These are phyloP conservation scores for Agrochola circellaris DNA, from an alignment of 2,888 invertebrate genomes.

Conservation along the genomic window DNA sequence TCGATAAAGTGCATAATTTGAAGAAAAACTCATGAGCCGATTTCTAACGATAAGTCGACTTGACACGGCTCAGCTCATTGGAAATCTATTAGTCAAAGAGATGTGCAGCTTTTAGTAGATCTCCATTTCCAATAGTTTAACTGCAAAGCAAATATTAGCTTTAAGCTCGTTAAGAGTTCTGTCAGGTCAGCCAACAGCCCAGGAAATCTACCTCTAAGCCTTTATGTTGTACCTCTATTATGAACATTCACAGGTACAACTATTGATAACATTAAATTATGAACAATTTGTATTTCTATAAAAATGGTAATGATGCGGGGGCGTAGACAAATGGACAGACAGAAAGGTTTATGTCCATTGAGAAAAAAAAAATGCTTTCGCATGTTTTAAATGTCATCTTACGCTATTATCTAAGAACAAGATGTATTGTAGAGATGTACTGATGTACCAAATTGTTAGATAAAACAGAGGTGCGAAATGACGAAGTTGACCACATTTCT, in stretches of 20 bases:
- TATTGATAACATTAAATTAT: slow-evolving; percentile 17
- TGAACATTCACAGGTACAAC: slow-evolving; percentile 13
- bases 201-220: background rate
- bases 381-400: slow-evolving; percentile 20
- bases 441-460: slow-evolving; percentile 55
- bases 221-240: slow-evolving; percentile 8
- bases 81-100: slow-evolving; percentile 43
- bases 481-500: slow-evolving; percentile 43
- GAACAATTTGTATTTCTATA: slow-evolving; percentile 34
- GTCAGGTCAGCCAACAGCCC: background rate
- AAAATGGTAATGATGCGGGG: slow-evolving; percentile 34
- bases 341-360: slow-evolving; percentile 11
- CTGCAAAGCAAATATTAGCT: slow-evolving; percentile 34
- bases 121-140: slow-evolving; percentile 10
- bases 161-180: slow-evolving; percentile 19
- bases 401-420: slow-evolving; percentile 57
- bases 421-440: slow-evolving; percentile 34
- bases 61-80: slow-evolving; percentile 17
- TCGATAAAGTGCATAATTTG: slow-evolving; percentile 33
- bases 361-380: slow-evolving; percentile 14
- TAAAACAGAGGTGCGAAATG: slow-evolving; percentile 56
- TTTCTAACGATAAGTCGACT: slow-evolving; percentile 48
- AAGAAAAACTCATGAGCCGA: slow-evolving; percentile 36
- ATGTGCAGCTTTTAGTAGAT: slow-evolving; percentile 30
- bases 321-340: slow-evolving; percentile 31